Base-by-base conservation (phyloP, 2,113 vertebrate species). In the Megaceryle torquata region DNA sequence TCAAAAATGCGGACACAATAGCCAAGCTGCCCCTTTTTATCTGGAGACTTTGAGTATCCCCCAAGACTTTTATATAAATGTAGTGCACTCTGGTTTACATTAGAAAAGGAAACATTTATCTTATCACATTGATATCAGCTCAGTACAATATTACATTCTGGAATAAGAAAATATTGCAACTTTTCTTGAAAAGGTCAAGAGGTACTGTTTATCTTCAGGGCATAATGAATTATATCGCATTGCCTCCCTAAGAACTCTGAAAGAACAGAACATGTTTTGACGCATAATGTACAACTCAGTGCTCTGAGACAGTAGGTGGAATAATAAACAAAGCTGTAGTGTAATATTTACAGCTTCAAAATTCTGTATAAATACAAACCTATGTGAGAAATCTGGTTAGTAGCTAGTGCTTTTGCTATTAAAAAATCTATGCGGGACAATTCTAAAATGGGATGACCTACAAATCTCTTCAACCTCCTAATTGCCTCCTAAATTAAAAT, bases 71-170 rank as follows among this genome's bases (percentile, higher is more conserved):
- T 96, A 94, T 97, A 97, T 97, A 96, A 97, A 95, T 95, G 96
- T 91, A 93, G 85, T 75, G 92, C 80, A 67, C 90, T 94, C 82
- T 95, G 90, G 95, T 97, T 97, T 97, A 95, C 95, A 96, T 97
- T 96, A 96, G 95, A 95, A 97, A 96, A 93, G 92, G 95, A 96
- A 97, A 97, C 95, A 97, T 96, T 97, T 97, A 95, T 97, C 95
- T 96, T 96, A 97, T 97, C 95, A 94, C 95, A 91, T 83, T 96
- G 95, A 84, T 97, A 96, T 69, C 86, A 19, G 95, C 95, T 96
- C 93, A 94, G 95, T 94, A 78, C 92, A 84, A 96, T 97, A 96
- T 97, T 97, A 96, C 95, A 94, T 94, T 96, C 95, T 96, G 93
- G 89, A 97, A 97, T 96, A 96, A 93, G 93, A 96, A 95, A 96